Evolutionary conservation across 2,888 invertebrate genomes (phyloP).

Genomic region (Philopedon plagiatum): DNA sequence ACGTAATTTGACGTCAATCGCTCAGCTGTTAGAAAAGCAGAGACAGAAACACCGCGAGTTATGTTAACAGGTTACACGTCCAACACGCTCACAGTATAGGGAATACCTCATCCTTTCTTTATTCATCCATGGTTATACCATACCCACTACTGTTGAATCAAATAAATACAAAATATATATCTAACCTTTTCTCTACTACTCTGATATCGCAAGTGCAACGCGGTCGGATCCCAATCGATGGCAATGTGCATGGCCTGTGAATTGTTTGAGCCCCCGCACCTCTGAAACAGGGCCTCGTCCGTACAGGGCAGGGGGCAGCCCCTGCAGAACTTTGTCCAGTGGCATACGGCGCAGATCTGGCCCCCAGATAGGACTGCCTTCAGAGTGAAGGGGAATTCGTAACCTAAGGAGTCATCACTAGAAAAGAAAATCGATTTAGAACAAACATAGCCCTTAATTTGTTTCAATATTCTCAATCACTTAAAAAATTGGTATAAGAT

Average conservation of each 20-base stretch:
- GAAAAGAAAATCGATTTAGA: constrained; percentile 60
- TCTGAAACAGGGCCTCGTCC: constrained; percentile 71
- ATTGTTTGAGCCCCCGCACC: constrained; percentile 56
- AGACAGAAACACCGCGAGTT: too few relatives aligned
- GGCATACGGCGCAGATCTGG: constrained; percentile 82
- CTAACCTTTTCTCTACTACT: constrained; percentile 65
- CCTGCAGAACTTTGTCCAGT: constrained; percentile 87
- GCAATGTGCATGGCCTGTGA: constrained; percentile 74
- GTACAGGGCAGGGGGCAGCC: constrained; percentile 86
- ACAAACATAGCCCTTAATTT: too few relatives aligned
- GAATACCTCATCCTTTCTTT: too few relatives aligned
- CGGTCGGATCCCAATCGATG: constrained; percentile 96
- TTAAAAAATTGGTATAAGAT: too few relatives aligned
- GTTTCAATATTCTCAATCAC: too few relatives aligned
- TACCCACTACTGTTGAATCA: too few relatives aligned
- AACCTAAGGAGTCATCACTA: constrained; percentile 93
- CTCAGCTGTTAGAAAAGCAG: too few relatives aligned
- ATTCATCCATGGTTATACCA: too few relatives aligned
- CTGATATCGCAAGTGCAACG: constrained; percentile 85
- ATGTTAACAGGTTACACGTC: too few relatives aligned
- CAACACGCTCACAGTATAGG: too few relatives aligned
- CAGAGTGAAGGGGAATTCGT: constrained; percentile 93
- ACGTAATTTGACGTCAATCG: too few relatives aligned
- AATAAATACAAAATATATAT: neutral
- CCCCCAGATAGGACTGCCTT: constrained; percentile 84